These are phyloP conservation scores for Ichneumoninae sp. DNA, from an alignment of 2,888 invertebrate species.

Conservation along the genomic window DNA sequence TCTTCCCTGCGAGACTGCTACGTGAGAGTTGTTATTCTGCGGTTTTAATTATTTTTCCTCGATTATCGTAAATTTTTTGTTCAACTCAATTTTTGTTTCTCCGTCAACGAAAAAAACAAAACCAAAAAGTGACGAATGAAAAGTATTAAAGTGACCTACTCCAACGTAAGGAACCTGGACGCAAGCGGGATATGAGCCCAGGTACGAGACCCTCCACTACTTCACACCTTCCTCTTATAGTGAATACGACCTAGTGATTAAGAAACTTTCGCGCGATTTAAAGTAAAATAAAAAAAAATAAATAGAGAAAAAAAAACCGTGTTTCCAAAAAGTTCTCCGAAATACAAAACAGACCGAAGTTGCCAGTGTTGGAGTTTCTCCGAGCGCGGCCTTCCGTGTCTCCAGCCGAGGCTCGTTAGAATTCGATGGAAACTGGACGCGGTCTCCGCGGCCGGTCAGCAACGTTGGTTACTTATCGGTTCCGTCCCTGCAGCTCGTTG, in stretches of 20 bases:
- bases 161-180: conserved; percentile 76
- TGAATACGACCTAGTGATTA: background rate
- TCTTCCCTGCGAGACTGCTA: conserved; percentile 38
- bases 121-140: conserved; percentile 50
- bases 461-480: conserved; percentile 18
- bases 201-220: conserved; percentile 74
- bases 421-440: background rate
- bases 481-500: conserved; percentile 10
- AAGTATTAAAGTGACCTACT: conserved; percentile 64
- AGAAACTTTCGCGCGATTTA: background rate
- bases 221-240: conserved; percentile 7
- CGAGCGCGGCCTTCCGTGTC: background rate
- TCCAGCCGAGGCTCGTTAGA: background rate
- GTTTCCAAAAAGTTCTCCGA: conserved; percentile 35
- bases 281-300: conserved; percentile 11
- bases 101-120: conserved; percentile 2
- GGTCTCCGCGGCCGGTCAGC: background rate
- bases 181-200: conserved; percentile 82
- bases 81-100: background rate
- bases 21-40: conserved; percentile 14
- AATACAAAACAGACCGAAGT: background rate
- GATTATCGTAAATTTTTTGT: conserved; percentile 14
- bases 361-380: background rate
- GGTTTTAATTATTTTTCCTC: conserved; percentile 1
- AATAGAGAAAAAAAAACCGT: background rate